Evolutionary conservation across 2,888 invertebrate genomes (phyloP).

Genomic region (Tineola bisselliella): DNA sequence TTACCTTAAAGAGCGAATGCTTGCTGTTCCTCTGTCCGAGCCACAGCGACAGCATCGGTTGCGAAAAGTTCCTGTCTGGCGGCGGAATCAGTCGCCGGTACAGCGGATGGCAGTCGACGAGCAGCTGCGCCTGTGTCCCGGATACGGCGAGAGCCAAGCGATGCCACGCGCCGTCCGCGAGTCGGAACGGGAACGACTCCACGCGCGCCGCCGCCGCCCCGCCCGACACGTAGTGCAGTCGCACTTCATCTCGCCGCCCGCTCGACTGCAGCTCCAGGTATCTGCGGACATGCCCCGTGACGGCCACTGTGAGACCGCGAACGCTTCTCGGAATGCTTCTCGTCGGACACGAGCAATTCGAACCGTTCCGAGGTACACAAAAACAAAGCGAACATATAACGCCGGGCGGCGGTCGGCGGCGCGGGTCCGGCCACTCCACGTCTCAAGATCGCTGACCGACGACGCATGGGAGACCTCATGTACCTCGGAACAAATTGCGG

Average conservation of each 20-base stretch:
- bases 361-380: slow-evolving; percentile 69
- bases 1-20: slow-evolving; percentile 88
- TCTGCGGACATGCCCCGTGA: slow-evolving; percentile 56
- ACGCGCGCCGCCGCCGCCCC: slow-evolving; percentile 70
- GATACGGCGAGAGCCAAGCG: slow-evolving; percentile 85
- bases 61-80: slow-evolving; percentile 80
- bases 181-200: slow-evolving; percentile 87
- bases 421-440: slow-evolving; percentile 58
- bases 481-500: slow-evolving; percentile 69
- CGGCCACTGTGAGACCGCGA: slow-evolving; percentile 7
- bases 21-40: slow-evolving; percentile 87
- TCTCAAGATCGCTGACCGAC: slow-evolving; percentile 66
- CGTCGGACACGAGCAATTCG: slow-evolving; percentile 35
- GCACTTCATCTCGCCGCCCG: slow-evolving; percentile 86
- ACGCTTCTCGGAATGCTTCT: slow-evolving; percentile 27
- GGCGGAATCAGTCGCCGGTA: slow-evolving; percentile 83
- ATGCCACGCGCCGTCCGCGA: slow-evolving; percentile 91
- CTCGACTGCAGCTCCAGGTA: slow-evolving; percentile 93
- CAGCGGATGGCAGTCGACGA: slow-evolving; percentile 87
- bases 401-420: slow-evolving; percentile 42
- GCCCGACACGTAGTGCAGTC: slow-evolving; percentile 81
- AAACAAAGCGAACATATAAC: slow-evolving; percentile 61
- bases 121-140: slow-evolving; percentile 83
- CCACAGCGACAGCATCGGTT: slow-evolving; percentile 81
- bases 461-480: slow-evolving; percentile 59